Evolutionary conservation across 2,888 invertebrate species (phyloP).

Genomic region (Lagria hirta): DNA sequence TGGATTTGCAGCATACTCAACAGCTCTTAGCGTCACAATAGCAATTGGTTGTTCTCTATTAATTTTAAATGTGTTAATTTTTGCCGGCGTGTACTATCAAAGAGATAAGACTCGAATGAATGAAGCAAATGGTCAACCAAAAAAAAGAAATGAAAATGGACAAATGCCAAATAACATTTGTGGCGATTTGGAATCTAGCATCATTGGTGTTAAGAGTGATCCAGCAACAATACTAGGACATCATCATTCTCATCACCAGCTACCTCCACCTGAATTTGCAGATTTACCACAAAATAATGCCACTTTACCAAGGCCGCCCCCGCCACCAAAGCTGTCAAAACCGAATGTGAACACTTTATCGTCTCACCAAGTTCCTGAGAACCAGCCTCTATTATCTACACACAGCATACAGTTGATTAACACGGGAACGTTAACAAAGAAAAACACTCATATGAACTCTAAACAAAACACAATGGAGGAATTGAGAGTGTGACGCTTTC

Average conservation of each 20-base stretch:
- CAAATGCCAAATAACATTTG: conserved; percentile 88
- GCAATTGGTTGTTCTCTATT: conserved; percentile 92
- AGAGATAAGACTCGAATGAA: conserved; percentile 78
- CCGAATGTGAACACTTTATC: conserved; percentile 58
- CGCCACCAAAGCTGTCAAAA: conserved; percentile 65
- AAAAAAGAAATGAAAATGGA: conserved; percentile 79
- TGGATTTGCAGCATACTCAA: conserved; percentile 87
- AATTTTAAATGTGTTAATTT: conserved; percentile 89
- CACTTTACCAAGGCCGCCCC: conserved; percentile 71
- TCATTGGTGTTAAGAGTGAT: conserved; percentile 58
- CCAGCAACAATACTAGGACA: conserved; percentile 73
- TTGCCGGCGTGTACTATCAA: conserved; percentile 93
- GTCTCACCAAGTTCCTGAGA: conserved; percentile 66
- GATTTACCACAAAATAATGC: conserved; percentile 74
- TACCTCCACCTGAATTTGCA: conserved; percentile 82
- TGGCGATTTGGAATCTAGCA: conserved; percentile 73
- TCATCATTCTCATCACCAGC: conserved; percentile 76
- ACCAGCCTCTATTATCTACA: conserved; percentile 69
- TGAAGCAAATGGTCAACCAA: conserved; percentile 58
- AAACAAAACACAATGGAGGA: conserved; percentile 73
- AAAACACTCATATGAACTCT: conserved; percentile 67
- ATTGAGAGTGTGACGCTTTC: conserved; percentile 75
- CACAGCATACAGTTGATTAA: conserved; percentile 79
- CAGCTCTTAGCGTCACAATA: conserved; percentile 88
- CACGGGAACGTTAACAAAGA: conserved; percentile 75